Conservation (phyloP, 2,888 invertebrate species). For the Suillia variegata region DNA sequence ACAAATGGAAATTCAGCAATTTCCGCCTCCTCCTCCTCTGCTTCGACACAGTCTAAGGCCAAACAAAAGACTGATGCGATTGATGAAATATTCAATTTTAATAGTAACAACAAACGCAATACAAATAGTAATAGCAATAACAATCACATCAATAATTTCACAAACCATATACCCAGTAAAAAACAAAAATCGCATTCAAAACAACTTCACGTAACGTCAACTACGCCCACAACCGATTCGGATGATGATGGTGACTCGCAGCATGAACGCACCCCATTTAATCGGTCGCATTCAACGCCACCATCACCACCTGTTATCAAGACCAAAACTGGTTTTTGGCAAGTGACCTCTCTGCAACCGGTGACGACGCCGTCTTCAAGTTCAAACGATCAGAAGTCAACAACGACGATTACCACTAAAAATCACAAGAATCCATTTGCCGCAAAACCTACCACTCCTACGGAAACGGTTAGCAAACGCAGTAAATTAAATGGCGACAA, state of each 20-base stretch:
- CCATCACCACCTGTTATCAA: slow-evolving; percentile 58
- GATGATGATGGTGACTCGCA: slow-evolving; percentile 26
- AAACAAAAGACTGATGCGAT: slow-evolving; percentile 52
- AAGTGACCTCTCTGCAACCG: slow-evolving; percentile 48
- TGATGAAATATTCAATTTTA: slow-evolving; percentile 49
- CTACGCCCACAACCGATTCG: slow-evolving; percentile 31
- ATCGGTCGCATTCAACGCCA: slow-evolving; percentile 45
- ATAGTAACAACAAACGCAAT: slow-evolving; percentile 29
- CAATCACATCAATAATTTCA: slow-evolving; percentile 14
- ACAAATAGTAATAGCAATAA: slow-evolving; percentile 22
- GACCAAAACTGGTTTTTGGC: slow-evolving; percentile 58
- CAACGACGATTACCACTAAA: too few relatives aligned
- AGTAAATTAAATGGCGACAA: slow-evolving; percentile 36
- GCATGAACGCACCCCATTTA: slow-evolving; percentile 23
- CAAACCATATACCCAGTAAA: slow-evolving; percentile 24
- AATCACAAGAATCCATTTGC: slow-evolving; percentile 55
- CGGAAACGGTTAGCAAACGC: slow-evolving; percentile 28
- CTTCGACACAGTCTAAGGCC: slow-evolving; percentile 30
- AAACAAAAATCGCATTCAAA: slow-evolving; percentile 27
- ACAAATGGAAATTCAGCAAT: slow-evolving; percentile 25
- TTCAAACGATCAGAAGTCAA: slow-evolving; percentile 24
- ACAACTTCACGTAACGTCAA: slow-evolving; percentile 30
- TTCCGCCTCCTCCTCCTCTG: slow-evolving; percentile 14
- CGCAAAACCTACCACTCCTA: slow-evolving; percentile 29
- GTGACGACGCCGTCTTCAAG: slow-evolving; percentile 22